Evolutionary conservation across 2,797 vertebrate genomes (phyloP), one percentile per base, ranked within the genome.

Genomic region (Sebastes oblongus): DNA sequence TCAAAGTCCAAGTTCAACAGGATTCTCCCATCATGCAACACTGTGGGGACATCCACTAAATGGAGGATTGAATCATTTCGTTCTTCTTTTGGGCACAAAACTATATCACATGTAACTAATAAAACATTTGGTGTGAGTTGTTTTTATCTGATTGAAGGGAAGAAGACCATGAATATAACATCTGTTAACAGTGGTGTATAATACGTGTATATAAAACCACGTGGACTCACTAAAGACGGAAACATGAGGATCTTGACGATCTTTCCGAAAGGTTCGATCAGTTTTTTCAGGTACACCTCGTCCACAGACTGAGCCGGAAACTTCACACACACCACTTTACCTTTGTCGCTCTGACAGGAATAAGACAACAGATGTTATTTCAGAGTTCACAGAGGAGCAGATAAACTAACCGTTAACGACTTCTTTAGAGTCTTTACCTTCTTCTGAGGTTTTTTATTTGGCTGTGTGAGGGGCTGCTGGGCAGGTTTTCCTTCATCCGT

Each of bases 251-350:
- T 76, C 82, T 93, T 93, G 9, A 89, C 36, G n/a, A 94, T 67
- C 10, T 82, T 87, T 3, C 95, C 95, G 56, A 95, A 95, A 0
- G 92, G 93, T 22, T 91, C 85, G 0, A 79, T 69, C 22, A 95
- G 82, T 22, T 89, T 89, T 82, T 73, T 91, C 61, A 96, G 80
- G 54, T 85, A 84, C 5, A 29, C 8, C 77, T 94, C 94, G 5
- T 95, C 91, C 70, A 95, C 88, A 24, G 86, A 77, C 30, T 90
- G 83, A 77, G 87, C 42, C 0, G 88, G 82, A 66, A 95, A 96
- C 84, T 92, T 94, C n/a, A 91, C 88, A 81, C 93, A 94, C 50
- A 95, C 93, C 84, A 96, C 93, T 75, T 88, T 95, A 20, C 92
- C 71, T 16, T 68, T 87, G 1, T 73, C 83, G 2, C 73, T 1